Evolutionary conservation across 2,888 invertebrate species (phyloP), one percentile per base, ranked within the genome.

Genomic region (Augiades crinisus): DNA sequence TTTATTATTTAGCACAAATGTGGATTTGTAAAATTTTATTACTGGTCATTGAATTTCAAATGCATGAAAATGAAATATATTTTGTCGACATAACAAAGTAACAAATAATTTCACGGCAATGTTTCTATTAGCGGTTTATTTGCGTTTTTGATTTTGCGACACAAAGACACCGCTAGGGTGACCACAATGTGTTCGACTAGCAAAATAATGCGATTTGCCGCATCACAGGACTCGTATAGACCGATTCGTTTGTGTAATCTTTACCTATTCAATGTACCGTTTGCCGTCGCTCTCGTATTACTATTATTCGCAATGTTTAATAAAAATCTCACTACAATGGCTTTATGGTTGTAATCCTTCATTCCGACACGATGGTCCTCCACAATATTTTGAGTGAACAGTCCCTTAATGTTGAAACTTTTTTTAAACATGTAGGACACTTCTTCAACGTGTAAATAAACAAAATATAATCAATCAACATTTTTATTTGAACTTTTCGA

Each of bases 151-250:
- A 44, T 21, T 19, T 27, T 17, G 21, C 13, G 10, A 8, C 22
- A 19, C 14, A 43, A 37, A 38, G 5, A 54, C 37, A 55, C 55
- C 47, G 27, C 43, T 55, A 56, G 45, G 53, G 43, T 38, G 43
- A 49, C 40, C 33, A 64, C 63, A 71, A 68, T 62, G 53, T 55
- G 57, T 54, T 61, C 61, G 64, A 70, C 72, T 75, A 70, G 70
- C 73, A 68, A 70, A 68, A 75, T 80, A 81, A 81, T 78, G 61
- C 74, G 78, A 80, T 50, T 50, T 34, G 17, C n/a, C 43, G 50
- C 50, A 43, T 50, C 50, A 27, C 36, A 2, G 34, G 14, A 6
- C 34, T 30, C 19, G 27, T 43, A 50, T 50, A 13, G 33, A 30
- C 13, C 36, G 43, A 50, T 43, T 43, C 50, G 19, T 27, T 50